Conservation (phyloP, 1,140 invertebrate species). For the Cryptotermes secundus region DNA sequence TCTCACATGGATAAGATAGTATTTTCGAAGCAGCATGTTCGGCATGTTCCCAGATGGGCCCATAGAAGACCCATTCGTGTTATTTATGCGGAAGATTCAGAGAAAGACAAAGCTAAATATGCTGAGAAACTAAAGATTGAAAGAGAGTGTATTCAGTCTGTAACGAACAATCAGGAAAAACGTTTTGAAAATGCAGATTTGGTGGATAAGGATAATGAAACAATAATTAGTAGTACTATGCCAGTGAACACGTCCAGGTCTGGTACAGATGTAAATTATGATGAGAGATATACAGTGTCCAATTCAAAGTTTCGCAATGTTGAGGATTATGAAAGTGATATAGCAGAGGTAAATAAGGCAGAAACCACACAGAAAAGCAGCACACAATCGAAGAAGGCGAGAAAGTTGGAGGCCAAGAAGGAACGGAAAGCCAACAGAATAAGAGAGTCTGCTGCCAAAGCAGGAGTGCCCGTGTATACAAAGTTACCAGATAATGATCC, state of each 20-base stretch:
- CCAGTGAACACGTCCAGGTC: background rate
- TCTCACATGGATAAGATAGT: background rate
- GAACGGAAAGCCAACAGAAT: constrained; percentile 39
- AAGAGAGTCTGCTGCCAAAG: constrained; percentile 45
- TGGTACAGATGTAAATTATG: constrained; percentile 25
- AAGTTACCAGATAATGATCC: constrained; percentile 56
- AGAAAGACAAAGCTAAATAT: constrained; percentile 37
- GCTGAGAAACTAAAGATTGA: background rate
- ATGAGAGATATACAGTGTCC: background rate
- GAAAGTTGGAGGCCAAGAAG: constrained; percentile 18
- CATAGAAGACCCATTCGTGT: constrained; percentile 40
- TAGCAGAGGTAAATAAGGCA: background rate
- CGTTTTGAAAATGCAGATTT: background rate
- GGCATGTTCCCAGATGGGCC: constrained; percentile 38
- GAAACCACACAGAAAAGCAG: background rate
- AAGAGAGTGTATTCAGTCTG: background rate
- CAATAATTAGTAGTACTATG: background rate
- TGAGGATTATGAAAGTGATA: background rate
- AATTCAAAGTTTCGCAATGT: background rate
- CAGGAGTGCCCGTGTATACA: constrained; percentile 49
- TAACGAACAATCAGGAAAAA: background rate
- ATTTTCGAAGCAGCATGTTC: background rate
- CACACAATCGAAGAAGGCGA: background rate
- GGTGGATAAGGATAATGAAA: background rate
- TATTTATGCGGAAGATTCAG: constrained; percentile 44